These are phyloP conservation scores for Homarus gammarus DNA, from an alignment of 2,888 invertebrate species.

Conservation along the genomic window DNA sequence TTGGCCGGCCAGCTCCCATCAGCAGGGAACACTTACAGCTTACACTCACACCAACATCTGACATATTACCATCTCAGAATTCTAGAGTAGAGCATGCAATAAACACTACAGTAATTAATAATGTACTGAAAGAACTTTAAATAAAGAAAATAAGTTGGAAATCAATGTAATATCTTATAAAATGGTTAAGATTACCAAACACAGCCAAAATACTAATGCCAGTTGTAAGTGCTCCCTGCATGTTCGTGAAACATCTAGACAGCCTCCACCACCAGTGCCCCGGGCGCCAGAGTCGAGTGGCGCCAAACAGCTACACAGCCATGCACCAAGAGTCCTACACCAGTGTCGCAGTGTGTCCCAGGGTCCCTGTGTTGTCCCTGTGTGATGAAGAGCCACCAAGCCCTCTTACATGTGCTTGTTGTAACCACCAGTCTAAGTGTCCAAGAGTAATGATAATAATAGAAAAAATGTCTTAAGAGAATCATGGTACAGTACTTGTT, in stretches of 20 bases:
- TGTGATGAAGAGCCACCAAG: background rate
- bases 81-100: constrained; percentile 16
- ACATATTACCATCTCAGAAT: background rate
- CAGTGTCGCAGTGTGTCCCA: constrained; percentile 69
- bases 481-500: background rate
- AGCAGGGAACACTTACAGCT: constrained; percentile 57
- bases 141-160: background rate
- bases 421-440: background rate
- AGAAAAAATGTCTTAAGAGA: background rate
- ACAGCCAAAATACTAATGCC: background rate
- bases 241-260: constrained; percentile 69
- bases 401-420: background rate
- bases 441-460: no score
- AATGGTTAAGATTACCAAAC: background rate
- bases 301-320: constrained; percentile 72
- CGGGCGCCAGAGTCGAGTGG: constrained; percentile 59
- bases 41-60: constrained; percentile 29
- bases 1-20: constrained; percentile 48
- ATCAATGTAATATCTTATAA: background rate
- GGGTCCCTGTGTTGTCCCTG: constrained; percentile 18
- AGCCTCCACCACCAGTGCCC: constrained; percentile 72
- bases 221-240: constrained; percentile 56
- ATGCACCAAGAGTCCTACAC: constrained; percentile 73
- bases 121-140: background rate
- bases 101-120: background rate